Conservation (phyloP, 2,797 vertebrate genomes). For the Menidia menidia region DNA sequence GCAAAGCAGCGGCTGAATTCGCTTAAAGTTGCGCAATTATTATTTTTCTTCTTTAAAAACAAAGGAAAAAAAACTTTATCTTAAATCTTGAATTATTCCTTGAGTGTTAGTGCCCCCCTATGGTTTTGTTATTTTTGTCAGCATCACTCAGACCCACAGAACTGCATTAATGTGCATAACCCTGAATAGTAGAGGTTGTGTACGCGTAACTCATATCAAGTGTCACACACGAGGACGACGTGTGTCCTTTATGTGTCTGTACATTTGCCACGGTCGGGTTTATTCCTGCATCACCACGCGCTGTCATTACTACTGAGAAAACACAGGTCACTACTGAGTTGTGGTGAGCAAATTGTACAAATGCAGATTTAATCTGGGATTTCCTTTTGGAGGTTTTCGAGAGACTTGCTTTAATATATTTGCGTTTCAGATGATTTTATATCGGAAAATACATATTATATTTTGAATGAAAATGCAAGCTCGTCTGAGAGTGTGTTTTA, state of each 20-base stretch:
- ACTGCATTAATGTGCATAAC: neutral
- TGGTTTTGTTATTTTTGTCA: constrained; percentile 4
- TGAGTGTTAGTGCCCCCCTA: constrained; percentile 11
- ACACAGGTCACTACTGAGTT: constrained; percentile 14
- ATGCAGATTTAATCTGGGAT: constrained; percentile 21
- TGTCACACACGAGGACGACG: constrained; percentile 14
- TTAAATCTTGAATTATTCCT: constrained; percentile 14
- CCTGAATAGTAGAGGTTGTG: neutral
- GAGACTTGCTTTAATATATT: constrained; percentile 64
- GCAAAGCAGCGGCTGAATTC: constrained; percentile 10
- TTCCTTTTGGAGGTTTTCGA: constrained; percentile 45
- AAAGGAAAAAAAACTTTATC: neutral
- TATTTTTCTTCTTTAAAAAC: neutral
- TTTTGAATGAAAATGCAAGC: constrained; percentile 66
- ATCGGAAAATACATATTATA: constrained; percentile 65
- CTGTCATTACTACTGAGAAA: constrained; percentile 6
- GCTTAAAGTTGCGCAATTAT: neutral
- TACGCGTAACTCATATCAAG: constrained; percentile 31
- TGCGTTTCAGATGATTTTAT: constrained; percentile 72
- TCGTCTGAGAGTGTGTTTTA: constrained; percentile 41
- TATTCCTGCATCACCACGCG: constrained; percentile 20
- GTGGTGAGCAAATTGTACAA: constrained; percentile 26
- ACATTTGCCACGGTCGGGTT: constrained; percentile 24
- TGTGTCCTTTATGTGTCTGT: constrained; percentile 26
- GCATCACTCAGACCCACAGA: constrained; percentile 9